phyloP scores from a whole-genome alignment of 2,888 invertebrate species.

The Limnephilus auricula region DNA sequence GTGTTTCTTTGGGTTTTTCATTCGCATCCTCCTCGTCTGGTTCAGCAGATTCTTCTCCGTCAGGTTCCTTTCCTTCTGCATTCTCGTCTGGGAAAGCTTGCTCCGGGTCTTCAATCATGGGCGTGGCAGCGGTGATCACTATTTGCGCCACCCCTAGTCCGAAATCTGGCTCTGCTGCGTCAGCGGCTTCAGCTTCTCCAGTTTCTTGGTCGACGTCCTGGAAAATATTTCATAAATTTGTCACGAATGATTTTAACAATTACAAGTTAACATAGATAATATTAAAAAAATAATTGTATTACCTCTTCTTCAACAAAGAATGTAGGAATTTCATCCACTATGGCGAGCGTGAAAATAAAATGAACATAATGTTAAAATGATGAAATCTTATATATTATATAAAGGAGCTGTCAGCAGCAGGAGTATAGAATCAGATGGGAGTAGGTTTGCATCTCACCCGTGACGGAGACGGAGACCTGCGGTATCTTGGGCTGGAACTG shows the following conservation, averaged over 20 bases:
- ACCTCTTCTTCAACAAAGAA: conserved; percentile 62
- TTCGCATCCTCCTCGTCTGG: conserved; percentile 67
- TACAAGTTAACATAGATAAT: not conserved
- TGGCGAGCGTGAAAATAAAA: conserved; percentile 36
- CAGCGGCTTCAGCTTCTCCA: conserved; percentile 65
- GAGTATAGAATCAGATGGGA: too few species aligned
- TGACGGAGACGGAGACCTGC: conserved; percentile 73
- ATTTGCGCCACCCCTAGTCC: conserved; percentile 92
- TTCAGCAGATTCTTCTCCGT: conserved; percentile 66
- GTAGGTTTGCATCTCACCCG: conserved; percentile 71
- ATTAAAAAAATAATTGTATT: not conserved
- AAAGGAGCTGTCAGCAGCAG: too few species aligned
- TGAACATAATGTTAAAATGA: not conserved
- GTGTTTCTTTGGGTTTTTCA: conserved; percentile 61
- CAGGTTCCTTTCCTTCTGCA: conserved; percentile 68
- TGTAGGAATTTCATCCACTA: conserved; percentile 64
- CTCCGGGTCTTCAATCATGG: conserved; percentile 92
- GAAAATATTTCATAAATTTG: not conserved
- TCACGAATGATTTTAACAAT: not conserved
- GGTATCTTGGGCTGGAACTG: conserved; percentile 78
- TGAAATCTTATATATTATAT: too few species aligned
- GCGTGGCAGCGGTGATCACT: conserved; percentile 95
- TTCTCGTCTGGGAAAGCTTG: conserved; percentile 85
- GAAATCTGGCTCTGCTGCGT: conserved; percentile 75
- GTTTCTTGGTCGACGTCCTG: conserved; percentile 50